A percentile compares a stretch with the other conserved stretches of the same genome.
Evolutionary conservation across 2,797 vertebrate species (phyloP).

Genomic region (Paratrypauchen microcephalus): DNA sequence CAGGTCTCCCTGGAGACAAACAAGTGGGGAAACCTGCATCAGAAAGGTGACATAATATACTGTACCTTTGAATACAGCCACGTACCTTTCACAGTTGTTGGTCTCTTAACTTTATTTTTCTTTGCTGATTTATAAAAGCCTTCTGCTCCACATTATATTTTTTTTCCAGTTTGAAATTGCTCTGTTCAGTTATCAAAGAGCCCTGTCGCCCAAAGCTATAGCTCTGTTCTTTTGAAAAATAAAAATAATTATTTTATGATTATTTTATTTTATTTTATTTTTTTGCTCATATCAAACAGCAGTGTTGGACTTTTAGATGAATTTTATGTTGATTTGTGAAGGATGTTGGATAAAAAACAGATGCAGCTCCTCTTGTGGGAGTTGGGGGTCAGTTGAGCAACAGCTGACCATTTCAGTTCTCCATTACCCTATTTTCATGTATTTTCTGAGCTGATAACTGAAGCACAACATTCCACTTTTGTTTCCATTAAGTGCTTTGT

Average conservation of each 20-base stretch:
- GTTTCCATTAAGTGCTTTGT: not conserved
- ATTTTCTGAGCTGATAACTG: not conserved
- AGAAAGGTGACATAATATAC: no score
- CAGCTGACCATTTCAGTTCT: conserved; percentile 3
- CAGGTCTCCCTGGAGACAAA: no score
- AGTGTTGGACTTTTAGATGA: not conserved
- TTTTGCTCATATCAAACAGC: not conserved
- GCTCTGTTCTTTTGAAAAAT: not conserved
- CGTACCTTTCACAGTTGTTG: not conserved
- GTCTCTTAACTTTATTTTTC: not conserved
- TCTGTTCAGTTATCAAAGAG: not conserved
- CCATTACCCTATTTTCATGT: not conserved
- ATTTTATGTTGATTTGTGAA: not conserved
- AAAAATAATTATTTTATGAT: not conserved
- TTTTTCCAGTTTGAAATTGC: not conserved
- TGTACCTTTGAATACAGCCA: no score
- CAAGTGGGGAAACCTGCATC: no score
- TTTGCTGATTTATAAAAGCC: not conserved
- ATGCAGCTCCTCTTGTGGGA: conserved; percentile 1
- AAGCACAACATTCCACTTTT: not conserved
- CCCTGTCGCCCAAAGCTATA: not conserved
- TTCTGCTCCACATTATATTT: not conserved
- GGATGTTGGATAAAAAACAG: not conserved
- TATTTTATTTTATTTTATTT: no score
- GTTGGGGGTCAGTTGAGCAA: conserved; percentile 4